These are phyloP conservation scores for Channa striata DNA, from an alignment of 2,797 vertebrate genomes.

Conservation along the genomic window DNA sequence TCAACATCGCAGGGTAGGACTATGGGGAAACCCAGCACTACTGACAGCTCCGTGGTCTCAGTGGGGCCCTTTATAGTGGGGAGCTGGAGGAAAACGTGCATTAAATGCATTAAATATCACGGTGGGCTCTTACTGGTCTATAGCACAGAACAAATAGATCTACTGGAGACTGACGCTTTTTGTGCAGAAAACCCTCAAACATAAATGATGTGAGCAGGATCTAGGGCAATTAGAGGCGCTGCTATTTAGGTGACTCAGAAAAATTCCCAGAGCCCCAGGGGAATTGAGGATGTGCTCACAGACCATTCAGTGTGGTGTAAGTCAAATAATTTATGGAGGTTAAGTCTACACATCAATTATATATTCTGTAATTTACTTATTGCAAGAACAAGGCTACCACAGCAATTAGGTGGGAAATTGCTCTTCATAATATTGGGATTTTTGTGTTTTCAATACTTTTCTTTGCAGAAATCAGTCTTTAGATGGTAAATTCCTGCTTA, in stretches of 20 bases:
- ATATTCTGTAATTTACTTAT: constrained; percentile 18
- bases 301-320: not conserved
- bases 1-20: constrained; percentile 86
- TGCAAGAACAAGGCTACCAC: not conserved
- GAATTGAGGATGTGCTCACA: constrained; percentile 20
- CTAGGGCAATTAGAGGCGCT: constrained; percentile 8
- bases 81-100: constrained; percentile 74
- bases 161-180: constrained; percentile 13
- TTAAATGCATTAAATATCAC: constrained; percentile 13
- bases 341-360: not conserved
- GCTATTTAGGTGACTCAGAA: constrained; percentile 9
- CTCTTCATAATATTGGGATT: not conserved
- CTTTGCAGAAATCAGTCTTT: not conserved
- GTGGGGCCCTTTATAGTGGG: constrained; percentile 84
- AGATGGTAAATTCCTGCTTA: too few relatives aligned
- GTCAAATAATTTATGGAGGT: not conserved
- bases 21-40: constrained; percentile 84
- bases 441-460: not conserved
- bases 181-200: constrained; percentile 24
- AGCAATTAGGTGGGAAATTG: not conserved
- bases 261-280: constrained; percentile 6
- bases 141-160: constrained; percentile 16
- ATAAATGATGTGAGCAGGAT: constrained; percentile 19
- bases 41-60: constrained; percentile 82
- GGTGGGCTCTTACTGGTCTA: constrained; percentile 7